phyloP scores from a whole-genome alignment of 1,140 invertebrate species.

The Bemisia tabaci region DNA sequence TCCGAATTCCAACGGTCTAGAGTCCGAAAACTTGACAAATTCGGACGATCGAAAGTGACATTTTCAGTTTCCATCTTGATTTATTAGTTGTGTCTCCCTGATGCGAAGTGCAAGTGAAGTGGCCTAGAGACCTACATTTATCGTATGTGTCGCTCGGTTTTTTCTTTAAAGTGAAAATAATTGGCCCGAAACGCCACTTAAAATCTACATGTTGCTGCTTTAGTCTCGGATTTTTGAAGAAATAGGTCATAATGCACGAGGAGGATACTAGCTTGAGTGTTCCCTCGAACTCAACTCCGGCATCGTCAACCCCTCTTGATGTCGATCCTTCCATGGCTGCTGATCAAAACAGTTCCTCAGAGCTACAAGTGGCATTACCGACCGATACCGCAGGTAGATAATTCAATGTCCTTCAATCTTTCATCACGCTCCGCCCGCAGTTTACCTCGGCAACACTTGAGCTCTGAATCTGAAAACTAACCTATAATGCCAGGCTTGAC shows the following conservation, averaged over 20 bases:
- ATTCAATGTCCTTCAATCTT: neutral
- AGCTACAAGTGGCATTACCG: constrained; percentile 19
- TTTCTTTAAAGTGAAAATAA: constrained; percentile 9
- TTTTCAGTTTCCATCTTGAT: constrained; percentile 27
- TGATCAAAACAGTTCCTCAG: constrained; percentile 19
- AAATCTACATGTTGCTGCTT: constrained; percentile 11
- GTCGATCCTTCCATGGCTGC: constrained; percentile 8
- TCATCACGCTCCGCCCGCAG: neutral
- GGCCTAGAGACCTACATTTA: constrained; percentile 55
- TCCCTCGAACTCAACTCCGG: constrained; percentile 14
- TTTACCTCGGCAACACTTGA: neutral
- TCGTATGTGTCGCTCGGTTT: constrained; percentile 14
- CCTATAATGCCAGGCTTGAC: neutral
- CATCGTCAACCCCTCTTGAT: constrained; percentile 14
- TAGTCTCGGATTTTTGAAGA: constrained; percentile 10
- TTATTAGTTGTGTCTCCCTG: constrained; percentile 28
- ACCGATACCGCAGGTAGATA: constrained; percentile 19
- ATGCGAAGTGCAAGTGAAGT: constrained; percentile 51
- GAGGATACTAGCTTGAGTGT: constrained; percentile 15
- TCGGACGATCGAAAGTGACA: constrained; percentile 13
- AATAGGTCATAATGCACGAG: constrained; percentile 16
- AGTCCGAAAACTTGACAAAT: neutral
- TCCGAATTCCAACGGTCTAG: neutral
- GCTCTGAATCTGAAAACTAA: neutral
- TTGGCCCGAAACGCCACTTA: constrained; percentile 11